Evolutionary conservation across 2,888 invertebrate genomes (phyloP).

Genomic region (Leucoptera coffeella): DNA sequence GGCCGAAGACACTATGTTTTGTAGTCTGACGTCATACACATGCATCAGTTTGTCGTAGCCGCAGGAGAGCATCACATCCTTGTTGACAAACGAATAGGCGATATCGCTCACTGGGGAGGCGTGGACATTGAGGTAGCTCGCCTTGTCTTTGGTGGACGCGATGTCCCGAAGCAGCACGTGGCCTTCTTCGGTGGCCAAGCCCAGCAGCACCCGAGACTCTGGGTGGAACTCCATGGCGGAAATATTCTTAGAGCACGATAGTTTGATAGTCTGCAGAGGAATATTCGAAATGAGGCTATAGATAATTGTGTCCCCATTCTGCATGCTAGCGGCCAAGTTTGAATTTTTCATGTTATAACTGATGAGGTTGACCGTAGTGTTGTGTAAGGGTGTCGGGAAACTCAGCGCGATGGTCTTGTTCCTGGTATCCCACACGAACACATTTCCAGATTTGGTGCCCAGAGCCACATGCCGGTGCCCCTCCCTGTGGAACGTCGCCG

Average conservation of each 20-base stretch:
- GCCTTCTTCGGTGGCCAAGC: conserved; percentile 46
- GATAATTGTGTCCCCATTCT: conserved; percentile 41
- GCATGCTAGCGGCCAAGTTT: conserved; percentile 36
- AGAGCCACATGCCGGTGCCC: conserved; percentile 38
- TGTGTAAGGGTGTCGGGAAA: conserved; percentile 30
- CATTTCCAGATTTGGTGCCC: conserved; percentile 37
- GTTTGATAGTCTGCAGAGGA: conserved; percentile 31
- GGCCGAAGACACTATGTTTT: conserved; percentile 33
- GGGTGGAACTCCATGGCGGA: conserved; percentile 45
- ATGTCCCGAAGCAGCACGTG: conserved; percentile 37
- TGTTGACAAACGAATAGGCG: conserved; percentile 47
- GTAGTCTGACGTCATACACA: conserved; percentile 48
- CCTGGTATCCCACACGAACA: conserved; percentile 45
- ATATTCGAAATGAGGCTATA: conserved; percentile 45
- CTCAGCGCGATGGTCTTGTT: conserved; percentile 34
- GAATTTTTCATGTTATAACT: conserved; percentile 45
- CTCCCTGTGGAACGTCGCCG: conserved; percentile 38
- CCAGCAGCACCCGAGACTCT: conserved; percentile 32
- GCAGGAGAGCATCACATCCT: conserved; percentile 47
- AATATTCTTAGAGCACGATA: conserved; percentile 32
- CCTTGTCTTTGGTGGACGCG: conserved; percentile 37
- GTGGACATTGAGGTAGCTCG: conserved; percentile 42
- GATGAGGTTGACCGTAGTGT: conserved; percentile 27
- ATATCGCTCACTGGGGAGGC: conserved; percentile 53
- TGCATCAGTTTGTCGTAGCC: conserved; percentile 52